These are phyloP conservation scores for Montipora cactus DNA, from an alignment of 64 coral and sea anemone species.

Conservation along the genomic window DNA sequence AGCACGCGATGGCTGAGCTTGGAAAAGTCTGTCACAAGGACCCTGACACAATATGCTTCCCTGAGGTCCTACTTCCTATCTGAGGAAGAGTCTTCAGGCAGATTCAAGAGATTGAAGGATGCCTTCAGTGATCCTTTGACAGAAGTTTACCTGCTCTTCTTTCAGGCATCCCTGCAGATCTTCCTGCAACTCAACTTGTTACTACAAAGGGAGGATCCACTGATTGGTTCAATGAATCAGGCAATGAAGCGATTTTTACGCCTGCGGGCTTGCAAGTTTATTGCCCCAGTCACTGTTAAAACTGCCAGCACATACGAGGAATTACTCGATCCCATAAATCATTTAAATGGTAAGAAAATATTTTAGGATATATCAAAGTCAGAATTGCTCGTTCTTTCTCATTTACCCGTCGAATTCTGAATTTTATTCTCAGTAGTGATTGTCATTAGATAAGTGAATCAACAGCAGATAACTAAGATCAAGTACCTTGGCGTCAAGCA, in stretches of 20 bases:
- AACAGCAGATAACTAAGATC: background rate
- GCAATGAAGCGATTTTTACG: constrained; percentile 39
- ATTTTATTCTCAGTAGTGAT: background rate
- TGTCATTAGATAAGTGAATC: background rate
- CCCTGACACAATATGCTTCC: background rate
- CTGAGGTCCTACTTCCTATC: constrained; percentile 22
- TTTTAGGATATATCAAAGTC: constrained; percentile 20
- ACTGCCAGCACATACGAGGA: background rate
- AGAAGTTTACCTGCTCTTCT: constrained; percentile 62
- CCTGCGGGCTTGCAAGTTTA: constrained; percentile 49
- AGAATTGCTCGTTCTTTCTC: background rate
- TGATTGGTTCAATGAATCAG: constrained; percentile 14
- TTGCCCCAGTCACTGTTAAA: constrained; percentile 26
- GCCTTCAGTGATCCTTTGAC: constrained; percentile 37
- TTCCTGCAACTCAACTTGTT: constrained; percentile 10
- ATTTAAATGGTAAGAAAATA: constrained; percentile 32
- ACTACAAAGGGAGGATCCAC: constrained; percentile 31
- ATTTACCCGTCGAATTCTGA: background rate
- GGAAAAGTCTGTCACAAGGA: background rate
- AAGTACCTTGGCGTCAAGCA: background rate
- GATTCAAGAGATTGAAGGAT: constrained; percentile 19
- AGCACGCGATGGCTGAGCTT: constrained; percentile 17
- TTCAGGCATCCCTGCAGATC: constrained; percentile 25
- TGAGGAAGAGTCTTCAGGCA: background rate
- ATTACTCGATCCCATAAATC: constrained; percentile 21